Conservation (phyloP, 2,888 invertebrate species). For the Lathronympha strigana region DNA sequence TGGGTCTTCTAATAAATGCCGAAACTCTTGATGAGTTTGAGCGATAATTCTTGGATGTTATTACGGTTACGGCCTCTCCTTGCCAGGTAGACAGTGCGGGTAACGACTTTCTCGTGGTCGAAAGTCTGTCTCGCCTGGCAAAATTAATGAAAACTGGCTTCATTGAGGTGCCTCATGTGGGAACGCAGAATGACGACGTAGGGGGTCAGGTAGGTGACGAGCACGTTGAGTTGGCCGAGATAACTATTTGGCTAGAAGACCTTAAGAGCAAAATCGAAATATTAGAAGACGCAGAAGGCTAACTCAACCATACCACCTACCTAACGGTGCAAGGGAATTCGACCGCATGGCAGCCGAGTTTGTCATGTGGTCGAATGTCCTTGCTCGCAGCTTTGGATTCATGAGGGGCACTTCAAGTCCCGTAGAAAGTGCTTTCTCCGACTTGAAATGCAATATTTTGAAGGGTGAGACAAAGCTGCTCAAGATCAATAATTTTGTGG, state of each 20-base stretch:
- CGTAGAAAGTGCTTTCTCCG: background rate
- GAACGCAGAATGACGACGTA: background rate
- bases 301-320: conserved; percentile 5
- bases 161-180: background rate
- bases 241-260: background rate
- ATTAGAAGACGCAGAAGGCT: background rate
- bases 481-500: background rate
- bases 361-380: background rate
- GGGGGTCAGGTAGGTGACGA: background rate
- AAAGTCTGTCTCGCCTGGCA: background rate
- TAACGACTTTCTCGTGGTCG: background rate
- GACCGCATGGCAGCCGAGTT: background rate
- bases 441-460: conserved; percentile 13
- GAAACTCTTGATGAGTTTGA: background rate
- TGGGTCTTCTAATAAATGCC: background rate
- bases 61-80: background rate
- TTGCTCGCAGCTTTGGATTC: background rate
- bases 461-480: conserved; percentile 4
- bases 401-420: conserved; percentile 8
- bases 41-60: background rate
- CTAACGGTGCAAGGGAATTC: background rate
- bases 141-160: background rate
- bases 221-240: background rate
- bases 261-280: background rate
- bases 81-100: background rate